These are phyloP conservation scores for Eupithecia subfuscata DNA, from an alignment of 2,888 invertebrate species.

Conservation along the genomic window DNA sequence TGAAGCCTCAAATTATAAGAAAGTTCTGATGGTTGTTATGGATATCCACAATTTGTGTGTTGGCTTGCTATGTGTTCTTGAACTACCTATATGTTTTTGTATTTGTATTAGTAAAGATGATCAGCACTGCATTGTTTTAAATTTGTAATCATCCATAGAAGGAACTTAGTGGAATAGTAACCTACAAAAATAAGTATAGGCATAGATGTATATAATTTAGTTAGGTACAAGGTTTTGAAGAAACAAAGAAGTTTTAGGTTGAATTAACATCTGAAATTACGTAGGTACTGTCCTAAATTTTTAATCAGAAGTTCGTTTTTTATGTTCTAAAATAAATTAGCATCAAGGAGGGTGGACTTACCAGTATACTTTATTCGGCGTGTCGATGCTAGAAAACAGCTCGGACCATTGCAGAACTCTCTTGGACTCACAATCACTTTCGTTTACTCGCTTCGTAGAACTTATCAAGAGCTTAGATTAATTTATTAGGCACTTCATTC, in stretches of 20 bases:
- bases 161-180: neutral
- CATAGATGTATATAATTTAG: no score
- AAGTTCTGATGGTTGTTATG: neutral
- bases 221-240: neutral
- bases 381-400: slow-evolving; percentile 82
- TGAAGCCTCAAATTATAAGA: neutral
- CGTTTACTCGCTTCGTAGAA: slow-evolving; percentile 54
- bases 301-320: neutral
- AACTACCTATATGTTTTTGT: neutral
- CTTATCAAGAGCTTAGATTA: slow-evolving; percentile 51
- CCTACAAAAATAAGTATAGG: no score
- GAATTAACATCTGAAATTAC: neutral
- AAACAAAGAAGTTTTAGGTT: neutral
- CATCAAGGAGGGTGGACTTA: slow-evolving; percentile 54
- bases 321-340: neutral
- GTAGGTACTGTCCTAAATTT: neutral
- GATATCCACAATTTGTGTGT: neutral
- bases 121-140: neutral
- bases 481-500: slow-evolving; percentile 66
- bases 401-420: slow-evolving; percentile 76
- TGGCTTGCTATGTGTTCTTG: neutral
- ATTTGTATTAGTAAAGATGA: neutral
- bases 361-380: slow-evolving; percentile 75
- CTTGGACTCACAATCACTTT: slow-evolving; percentile 66
- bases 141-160: neutral